These are phyloP conservation scores for Contarinia nasturtii DNA, from an alignment of 1,140 invertebrate genomes.

Conservation along the genomic window DNA sequence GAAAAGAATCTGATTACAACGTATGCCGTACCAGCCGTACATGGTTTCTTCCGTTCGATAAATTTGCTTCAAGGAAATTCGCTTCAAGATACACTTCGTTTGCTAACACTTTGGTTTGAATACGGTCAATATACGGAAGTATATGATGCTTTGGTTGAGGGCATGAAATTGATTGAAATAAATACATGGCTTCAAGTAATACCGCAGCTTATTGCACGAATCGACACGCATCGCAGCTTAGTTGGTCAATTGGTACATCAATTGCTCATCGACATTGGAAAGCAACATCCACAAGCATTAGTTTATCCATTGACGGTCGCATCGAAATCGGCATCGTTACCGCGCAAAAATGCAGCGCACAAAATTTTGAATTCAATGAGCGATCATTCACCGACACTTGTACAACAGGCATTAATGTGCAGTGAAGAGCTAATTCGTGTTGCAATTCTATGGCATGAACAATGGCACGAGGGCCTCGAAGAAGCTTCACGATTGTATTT, in stretches of 20 bases:
- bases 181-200: conserved; percentile 99
- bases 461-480: conserved; percentile 97
- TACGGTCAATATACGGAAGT: conserved; percentile 87
- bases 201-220: conserved; percentile 93
- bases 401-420: conserved; percentile 84
- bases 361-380: conserved; percentile 91
- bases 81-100: conserved; percentile 89
- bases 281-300: conserved; percentile 73
- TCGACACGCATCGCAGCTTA: conserved; percentile 76
- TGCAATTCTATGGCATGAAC: conserved; percentile 97
- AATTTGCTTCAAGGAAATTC: conserved; percentile 80
- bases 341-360: conserved; percentile 77
- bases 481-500: conserved; percentile 95
- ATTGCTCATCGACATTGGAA: conserved; percentile 85
- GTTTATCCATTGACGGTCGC: conserved; percentile 97
- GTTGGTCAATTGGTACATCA: conserved; percentile 84
- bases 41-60: conserved; percentile 92
- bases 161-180: conserved; percentile 82
- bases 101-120: conserved; percentile 89
- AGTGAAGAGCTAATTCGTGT: conserved; percentile 96
- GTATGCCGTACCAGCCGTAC: conserved; percentile 83
- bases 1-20: conserved; percentile 41
- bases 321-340: conserved; percentile 78
- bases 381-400: conserved; percentile 78
- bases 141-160: conserved; percentile 81